These are phyloP conservation scores for Phylloscopus trochiloides DNA, from an alignment of 2,113 vertebrate species.

Conservation along the genomic window DNA sequence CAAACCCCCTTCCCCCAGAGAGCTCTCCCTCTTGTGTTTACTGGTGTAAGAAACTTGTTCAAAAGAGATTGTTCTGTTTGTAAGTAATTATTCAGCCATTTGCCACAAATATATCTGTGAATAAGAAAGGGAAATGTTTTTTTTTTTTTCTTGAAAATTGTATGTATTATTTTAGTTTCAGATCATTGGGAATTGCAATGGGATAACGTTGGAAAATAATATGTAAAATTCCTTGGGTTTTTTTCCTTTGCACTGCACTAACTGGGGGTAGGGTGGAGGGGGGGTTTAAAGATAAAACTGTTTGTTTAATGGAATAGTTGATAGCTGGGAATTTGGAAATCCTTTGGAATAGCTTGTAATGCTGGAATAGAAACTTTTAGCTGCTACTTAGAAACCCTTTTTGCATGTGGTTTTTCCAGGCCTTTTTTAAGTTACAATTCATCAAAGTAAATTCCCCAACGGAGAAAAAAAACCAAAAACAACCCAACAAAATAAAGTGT, in stretches of 20 bases:
- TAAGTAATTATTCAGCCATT: slow-evolving; percentile 67
- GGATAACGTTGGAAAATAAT: slow-evolving; percentile 43
- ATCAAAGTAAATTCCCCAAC: slow-evolving; percentile 54
- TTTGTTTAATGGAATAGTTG: not conserved
- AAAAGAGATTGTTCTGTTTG: slow-evolving; percentile 42
- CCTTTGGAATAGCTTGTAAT: slow-evolving; percentile 29
- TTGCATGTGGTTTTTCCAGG: slow-evolving; percentile 80
- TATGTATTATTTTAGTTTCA: slow-evolving; percentile 68
- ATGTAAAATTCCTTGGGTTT: slow-evolving; percentile 45
- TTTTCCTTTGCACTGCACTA: slow-evolving; percentile 58
- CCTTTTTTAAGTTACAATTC: slow-evolving; percentile 77
- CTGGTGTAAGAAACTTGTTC: slow-evolving; percentile 30
- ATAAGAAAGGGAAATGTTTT: slow-evolving; percentile 61
- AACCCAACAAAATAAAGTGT: slow-evolving; percentile 63
- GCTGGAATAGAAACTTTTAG: slow-evolving; percentile 56
- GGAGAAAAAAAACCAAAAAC: not conserved
- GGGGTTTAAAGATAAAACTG: not conserved
- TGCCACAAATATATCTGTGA: slow-evolving; percentile 70
- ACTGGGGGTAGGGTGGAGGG: slow-evolving; percentile 16
- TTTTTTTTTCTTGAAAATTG: not conserved
- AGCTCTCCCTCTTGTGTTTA: slow-evolving; percentile 18
- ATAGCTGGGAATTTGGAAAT: slow-evolving; percentile 18
- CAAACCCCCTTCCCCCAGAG: not conserved
- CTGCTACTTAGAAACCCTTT: slow-evolving; percentile 75
- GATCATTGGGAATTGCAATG: not conserved